phyloP scores from a whole-genome alignment of 2,888 invertebrate genomes.

The Apamea crenata region DNA sequence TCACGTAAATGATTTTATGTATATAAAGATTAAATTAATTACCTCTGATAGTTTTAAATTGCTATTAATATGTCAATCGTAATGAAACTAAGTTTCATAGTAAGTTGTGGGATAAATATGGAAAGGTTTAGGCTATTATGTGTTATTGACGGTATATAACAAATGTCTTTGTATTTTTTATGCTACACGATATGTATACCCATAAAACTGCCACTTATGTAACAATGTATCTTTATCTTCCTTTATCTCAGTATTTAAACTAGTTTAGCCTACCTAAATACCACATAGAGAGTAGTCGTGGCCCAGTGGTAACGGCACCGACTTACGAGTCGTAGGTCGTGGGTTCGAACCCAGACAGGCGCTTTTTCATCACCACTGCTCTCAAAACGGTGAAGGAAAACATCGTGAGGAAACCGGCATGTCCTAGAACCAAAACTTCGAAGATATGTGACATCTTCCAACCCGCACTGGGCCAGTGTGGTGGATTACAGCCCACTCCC shows the following conservation, averaged over 20 bases:
- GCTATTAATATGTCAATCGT: constrained; percentile 16
- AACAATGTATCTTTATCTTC: constrained; percentile 16
- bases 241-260: constrained; percentile 5
- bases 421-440: no score
- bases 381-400: no score
- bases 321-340: no score
- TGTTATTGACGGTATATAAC: neutral
- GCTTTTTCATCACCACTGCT: no score
- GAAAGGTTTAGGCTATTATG: constrained; percentile 7
- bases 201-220: constrained; percentile 26
- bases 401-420: no score
- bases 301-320: no score
- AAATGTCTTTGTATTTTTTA: constrained; percentile 7
- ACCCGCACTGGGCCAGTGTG: no score
- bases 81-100: constrained; percentile 48
- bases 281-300: no score
- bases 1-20: constrained; percentile 42
- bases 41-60: constrained; percentile 19
- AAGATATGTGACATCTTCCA: no score
- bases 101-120: constrained; percentile 17
- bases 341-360: no score
- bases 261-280: constrained; percentile 1
- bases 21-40: constrained; percentile 28
- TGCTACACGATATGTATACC: neutral
- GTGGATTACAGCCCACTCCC: no score